Evolutionary conservation across 2,888 invertebrate species (phyloP).

Genomic region (Caenorhabditis imperialis): DNA sequence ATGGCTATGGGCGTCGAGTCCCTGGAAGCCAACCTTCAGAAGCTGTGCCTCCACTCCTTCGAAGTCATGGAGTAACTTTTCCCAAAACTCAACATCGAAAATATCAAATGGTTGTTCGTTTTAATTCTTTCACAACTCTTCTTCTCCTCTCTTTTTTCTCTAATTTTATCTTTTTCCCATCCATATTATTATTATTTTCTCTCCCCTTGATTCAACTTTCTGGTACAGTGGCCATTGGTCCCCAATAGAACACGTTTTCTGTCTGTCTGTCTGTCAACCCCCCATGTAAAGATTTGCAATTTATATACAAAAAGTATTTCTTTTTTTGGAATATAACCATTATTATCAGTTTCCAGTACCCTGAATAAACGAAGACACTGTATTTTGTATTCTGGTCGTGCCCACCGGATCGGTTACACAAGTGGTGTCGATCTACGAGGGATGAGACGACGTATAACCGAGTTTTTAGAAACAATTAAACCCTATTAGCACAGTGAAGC

Average conservation of each 20-base stretch:
- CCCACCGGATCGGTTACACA: neutral
- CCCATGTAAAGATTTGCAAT: no score
- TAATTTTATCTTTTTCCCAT: neutral
- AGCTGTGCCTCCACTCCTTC: constrained; percentile 69
- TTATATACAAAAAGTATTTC: no score
- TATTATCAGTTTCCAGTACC: constrained; percentile 4
- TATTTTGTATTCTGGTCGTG: constrained; percentile 24
- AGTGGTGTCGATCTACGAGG: constrained; percentile 13
- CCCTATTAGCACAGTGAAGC: constrained; percentile 46
- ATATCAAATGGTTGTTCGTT: neutral
- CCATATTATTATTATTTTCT: neutral
- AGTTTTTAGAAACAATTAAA: constrained; percentile 43
- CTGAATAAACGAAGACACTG: no score
- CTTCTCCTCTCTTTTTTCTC: neutral
- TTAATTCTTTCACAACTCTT: neutral
- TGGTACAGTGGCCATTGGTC: no score
- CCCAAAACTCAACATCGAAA: neutral
- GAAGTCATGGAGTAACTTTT: constrained; percentile 51
- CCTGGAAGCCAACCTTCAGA: constrained; percentile 68
- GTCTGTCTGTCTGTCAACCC: no score
- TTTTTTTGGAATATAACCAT: no score
- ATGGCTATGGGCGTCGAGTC: constrained; percentile 65
- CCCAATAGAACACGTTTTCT: no score
- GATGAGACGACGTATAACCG: constrained; percentile 11
- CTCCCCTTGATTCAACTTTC: no score